Evolutionary conservation across 2,797 vertebrate genomes (phyloP), one percentile per base, ranked within the genome.

Genomic region (Phataginus tricuspis): DNA sequence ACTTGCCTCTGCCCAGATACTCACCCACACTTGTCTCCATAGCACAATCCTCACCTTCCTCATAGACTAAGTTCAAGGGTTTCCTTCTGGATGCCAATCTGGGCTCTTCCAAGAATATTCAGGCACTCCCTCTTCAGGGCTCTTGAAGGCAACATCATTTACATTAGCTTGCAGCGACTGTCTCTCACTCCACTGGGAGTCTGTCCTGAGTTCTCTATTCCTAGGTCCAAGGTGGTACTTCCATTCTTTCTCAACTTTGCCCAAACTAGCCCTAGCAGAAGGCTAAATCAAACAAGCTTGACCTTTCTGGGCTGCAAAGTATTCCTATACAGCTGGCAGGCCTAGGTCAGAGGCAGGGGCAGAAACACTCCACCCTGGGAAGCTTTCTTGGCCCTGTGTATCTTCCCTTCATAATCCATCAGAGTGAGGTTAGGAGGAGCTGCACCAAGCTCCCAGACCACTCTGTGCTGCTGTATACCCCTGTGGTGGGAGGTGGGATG

Each of bases 41-140:
- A 49, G 66, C 18, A 85, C 2, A 85, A 10, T 51, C 23, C 18
- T 84, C 42, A 53, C 34, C 31, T 75, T 94, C 37, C 94, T 79
- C 91, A 55, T 5, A 80, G 78, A 91, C 42, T 27, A 59, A 71
- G 42, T 23, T 79, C 57, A 74, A 83, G 42, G 45, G n/a, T 4
- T 61, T 42, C 64, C 21, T 82, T 64, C 90, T 18, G 34, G 79
- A 74, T 72, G n/a, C 64, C 69, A 21, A 68, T 34, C 66, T 77
- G 88, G 90, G 85, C 59, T 95, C 64, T 96, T 71, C 55, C n/a
- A 82, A 68, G 27, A 34, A 42, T 90, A 95, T 88, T 72, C 61
- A 95, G 74, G n/a, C 55, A 77, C 83, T 86, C 74, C 10, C 18
- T 79, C 68, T 78, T 94, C 84, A 13, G 55, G 68, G 69, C 19